Conservation (phyloP, 2,797 vertebrate genomes). For the Betta splendens region DNA sequence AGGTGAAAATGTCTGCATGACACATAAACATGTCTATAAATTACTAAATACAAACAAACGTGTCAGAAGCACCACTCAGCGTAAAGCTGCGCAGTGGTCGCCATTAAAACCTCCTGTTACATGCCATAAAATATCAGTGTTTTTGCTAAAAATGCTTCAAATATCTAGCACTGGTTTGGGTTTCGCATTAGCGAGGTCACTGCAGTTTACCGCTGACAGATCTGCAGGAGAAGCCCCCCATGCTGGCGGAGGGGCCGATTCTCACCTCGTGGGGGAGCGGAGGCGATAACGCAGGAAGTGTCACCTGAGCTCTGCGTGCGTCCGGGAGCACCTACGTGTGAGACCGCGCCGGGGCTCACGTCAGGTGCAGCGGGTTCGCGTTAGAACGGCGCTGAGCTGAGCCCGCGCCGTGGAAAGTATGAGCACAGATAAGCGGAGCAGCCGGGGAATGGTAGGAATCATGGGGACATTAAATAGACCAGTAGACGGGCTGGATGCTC, state of each 20-base stretch:
- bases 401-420: constrained; percentile 51
- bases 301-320: constrained; percentile 41
- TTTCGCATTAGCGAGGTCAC: constrained; percentile 33
- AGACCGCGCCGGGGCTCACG: constrained; percentile 20
- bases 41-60: not conserved
- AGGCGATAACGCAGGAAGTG: constrained; percentile 55
- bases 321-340: constrained; percentile 45
- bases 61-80: not conserved
- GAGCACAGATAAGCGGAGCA: constrained; percentile 44
- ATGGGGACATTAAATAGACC: constrained; percentile 40
- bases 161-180: no score
- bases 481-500: constrained; percentile 41
- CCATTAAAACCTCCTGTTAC: not conserved
- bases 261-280: constrained; percentile 65
- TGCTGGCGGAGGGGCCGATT: constrained; percentile 67
- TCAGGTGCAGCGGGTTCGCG: constrained; percentile 34
- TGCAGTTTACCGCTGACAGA: constrained; percentile 57
- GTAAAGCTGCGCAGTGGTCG: not conserved
- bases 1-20: no score
- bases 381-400: constrained; percentile 35
- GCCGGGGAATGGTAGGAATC: constrained; percentile 37
- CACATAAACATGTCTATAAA: not conserved
- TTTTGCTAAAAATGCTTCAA: no score
- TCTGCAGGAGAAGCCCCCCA: constrained; percentile 65
- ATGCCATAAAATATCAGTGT: constrained; percentile 2